Evolutionary conservation across 1,140 invertebrate genomes (phyloP), one percentile per base, ranked within the genome.

Genomic region (Bombus haemorrhoidalis): DNA sequence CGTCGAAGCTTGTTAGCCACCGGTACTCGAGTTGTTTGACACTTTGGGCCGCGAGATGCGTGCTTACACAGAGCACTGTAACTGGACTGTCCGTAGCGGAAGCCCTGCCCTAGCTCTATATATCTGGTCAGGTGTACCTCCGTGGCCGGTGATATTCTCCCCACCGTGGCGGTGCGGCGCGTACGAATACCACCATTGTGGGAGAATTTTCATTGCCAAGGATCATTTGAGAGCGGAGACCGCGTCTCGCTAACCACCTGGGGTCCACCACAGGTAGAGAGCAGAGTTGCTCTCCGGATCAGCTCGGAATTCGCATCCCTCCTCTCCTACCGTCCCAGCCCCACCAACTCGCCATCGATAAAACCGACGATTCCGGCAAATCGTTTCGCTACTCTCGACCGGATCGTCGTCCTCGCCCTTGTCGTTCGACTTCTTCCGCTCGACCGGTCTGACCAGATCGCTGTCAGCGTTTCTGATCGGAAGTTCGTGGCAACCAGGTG

Each of bases 81-180:
- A 92, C 94, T 92, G 92, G 94, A 95, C 95, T 95, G 95, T 95
- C 95, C 92, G 94, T 94, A 94, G 94, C 94, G 93, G 93, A 94
- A 95, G 94, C 93, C 94, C 93, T 95, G 94, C 94, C 95, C 94
- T 95, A 95, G 95, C 95, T 95, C 95, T 95, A 95, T 95, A 95
- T 95, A 95, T 95, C 95, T 95, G 93, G 94, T 94, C 94, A 94
- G 92, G 93, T 94, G 91, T 94, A 94, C 94, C 92, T 86, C 93
- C 91, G 93, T 94, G 91, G 93, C 90, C 92, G 92, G 93, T 92
- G 92, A 94, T 94, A 94, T 94, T 93, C 85, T 92, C 93, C 94
- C 94, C 93, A 92, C 93, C 77, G 77, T 68, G 32, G 32, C 59
- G 4, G 41, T 32, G n/a, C 43, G 15, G 68, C 66, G 43, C 25